Evolutionary conservation across 2,797 vertebrate species (phyloP).

Genomic region (Linurgus olivaceus): DNA sequence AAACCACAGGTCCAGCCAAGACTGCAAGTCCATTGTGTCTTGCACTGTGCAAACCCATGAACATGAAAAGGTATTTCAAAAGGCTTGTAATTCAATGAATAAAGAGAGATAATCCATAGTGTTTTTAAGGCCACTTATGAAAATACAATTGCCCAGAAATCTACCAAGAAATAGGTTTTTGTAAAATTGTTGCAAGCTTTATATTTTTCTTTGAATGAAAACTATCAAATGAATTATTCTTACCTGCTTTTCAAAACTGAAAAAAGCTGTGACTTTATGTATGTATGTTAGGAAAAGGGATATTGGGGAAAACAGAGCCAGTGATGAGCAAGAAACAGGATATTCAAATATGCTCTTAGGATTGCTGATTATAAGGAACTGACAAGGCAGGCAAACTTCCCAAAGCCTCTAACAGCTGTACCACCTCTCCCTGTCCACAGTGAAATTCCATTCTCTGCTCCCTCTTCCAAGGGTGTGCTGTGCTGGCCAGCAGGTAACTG

Average conservation of each 20-base stretch:
- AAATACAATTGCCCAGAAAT: not conserved
- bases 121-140: not conserved
- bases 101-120: not conserved
- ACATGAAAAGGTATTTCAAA: not conserved
- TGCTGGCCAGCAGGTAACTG: not conserved
- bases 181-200: not conserved
- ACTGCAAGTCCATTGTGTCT: not conserved
- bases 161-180: not conserved
- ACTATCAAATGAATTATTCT: not conserved
- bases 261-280: not conserved
- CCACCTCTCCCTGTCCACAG: fast-evolving
- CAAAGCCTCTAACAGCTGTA: not conserved
- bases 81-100: not conserved
- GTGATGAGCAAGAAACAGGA: not conserved
- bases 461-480: not conserved
- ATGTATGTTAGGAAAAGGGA: fast-evolving
- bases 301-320: not conserved
- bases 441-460: fast-evolving
- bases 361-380: not conserved
- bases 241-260: not conserved
- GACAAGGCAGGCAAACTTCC: not conserved
- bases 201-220: not conserved
- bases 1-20: not conserved
- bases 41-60: not conserved
- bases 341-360: not conserved